Base-by-base conservation (phyloP, 2,888 invertebrate species). In the Ormia ochracea region DNA sequence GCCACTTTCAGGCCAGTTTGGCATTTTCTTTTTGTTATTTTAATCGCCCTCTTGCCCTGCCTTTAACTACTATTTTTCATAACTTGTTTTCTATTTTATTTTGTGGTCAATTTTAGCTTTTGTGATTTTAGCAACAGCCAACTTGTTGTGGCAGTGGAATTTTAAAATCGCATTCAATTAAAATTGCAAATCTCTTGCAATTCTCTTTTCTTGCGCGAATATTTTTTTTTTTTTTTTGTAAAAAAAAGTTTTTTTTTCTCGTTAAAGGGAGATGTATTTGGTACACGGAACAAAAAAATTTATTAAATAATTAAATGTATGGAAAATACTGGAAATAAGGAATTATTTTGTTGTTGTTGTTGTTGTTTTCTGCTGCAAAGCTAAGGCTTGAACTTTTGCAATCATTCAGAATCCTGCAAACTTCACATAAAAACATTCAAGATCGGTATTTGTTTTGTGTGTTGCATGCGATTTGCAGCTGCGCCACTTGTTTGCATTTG, bases 91-190 rank as follows among this genome's bases (percentile, higher is more conserved):
- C 26, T 17, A 36, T 33, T 48, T 21, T 41, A 9, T 61, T 50
- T 43, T 59, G 26, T 36, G 31, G 48, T 66, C n/a, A n/a, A n/a
- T 59, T 43, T 52, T 33, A 33, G 50, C 38, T 14, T 50, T 36
- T 41, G 50, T 41, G 33, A 23, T 43, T 23, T 38, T 5, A 23
- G 33, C 33, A 23, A 28, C 9, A 23, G 23, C n/a, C 33, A 69
- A 45, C 33, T 56, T 56, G 58, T 72, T 50, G 58, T 50, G 50
- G 77, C 65, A 59, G 43, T 58, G 59, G 65, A 48, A 54, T 66
- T 59, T 50, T 41, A 19, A 66, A 77, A 77, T 66, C 43, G 65
- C 58, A 72, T 77, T 72, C 70, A 77, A 72, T 77, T 77, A 66
- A 77, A 72, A 66, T 77, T 72, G 14, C 33, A 14, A 33, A 69